A percentile compares a stretch with the other conserved stretches of the same genome.
Conservation (phyloP, 2,797 vertebrate genomes). For the Lithobates pipiens region DNA sequence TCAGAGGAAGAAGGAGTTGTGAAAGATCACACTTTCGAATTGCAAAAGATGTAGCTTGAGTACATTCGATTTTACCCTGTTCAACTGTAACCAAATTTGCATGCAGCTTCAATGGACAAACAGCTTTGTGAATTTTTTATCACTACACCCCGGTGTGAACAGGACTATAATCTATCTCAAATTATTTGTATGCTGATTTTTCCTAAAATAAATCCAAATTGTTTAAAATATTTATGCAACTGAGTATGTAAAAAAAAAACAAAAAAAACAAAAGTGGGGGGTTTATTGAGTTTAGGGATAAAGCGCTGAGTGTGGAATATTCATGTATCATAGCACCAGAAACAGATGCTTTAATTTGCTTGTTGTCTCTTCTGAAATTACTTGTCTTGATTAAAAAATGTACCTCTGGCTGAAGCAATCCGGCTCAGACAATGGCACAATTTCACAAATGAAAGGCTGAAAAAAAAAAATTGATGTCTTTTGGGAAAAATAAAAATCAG, state of each 20-base stretch:
- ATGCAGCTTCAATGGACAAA: no score
- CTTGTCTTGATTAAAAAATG: neutral
- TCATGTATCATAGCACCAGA: neutral
- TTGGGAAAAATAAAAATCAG: constrained; percentile 28
- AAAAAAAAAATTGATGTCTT: neutral
- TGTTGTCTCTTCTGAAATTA: neutral
- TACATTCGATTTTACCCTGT: no score
- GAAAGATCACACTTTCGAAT: no score
- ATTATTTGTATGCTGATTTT: neutral
- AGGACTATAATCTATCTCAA: neutral
- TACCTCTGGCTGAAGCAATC: neutral
- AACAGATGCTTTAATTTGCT: neutral
- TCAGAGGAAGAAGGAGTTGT: no score
- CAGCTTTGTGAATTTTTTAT: no score
- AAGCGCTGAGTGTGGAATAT: neutral
- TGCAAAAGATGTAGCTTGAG: no score
- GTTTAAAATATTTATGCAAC: neutral
- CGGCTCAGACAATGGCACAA: neutral
- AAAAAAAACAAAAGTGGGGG: neutral
- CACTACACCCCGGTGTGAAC: no score
- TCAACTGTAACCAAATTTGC: no score
- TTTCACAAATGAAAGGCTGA: neutral
- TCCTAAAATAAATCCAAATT: neutral
- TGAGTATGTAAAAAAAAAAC: neutral
- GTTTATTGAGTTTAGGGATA: neutral